Conservation (phyloP, 2,888 invertebrate genomes). For the Drosophila mettleri region DNA sequence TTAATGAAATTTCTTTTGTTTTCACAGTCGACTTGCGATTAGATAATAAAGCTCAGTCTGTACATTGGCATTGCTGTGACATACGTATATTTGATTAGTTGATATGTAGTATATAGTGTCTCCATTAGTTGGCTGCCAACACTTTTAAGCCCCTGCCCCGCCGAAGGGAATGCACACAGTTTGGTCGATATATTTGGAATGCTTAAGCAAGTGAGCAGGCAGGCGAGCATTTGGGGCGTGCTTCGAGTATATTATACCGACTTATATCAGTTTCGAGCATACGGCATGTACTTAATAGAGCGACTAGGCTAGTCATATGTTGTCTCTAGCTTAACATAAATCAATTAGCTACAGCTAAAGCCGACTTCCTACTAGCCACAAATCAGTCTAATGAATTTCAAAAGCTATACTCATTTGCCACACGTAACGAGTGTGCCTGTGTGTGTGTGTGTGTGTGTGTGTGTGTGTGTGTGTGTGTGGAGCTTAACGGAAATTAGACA, state of each 20-base stretch:
- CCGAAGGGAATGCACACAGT: slow-evolving; percentile 14
- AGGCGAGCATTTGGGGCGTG: slow-evolving; percentile 1
- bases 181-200: slow-evolving; percentile 50
- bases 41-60: background rate
- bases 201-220: slow-evolving; percentile 2
- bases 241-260: background rate
- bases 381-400: slow-evolving; percentile 32
- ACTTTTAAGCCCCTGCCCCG: slow-evolving; percentile 8
- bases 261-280: slow-evolving; percentile 1
- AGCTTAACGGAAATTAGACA: slow-evolving; percentile 71
- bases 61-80: background rate
- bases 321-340: slow-evolving; percentile 28
- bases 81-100: slow-evolving; percentile 7
- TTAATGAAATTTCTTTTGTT: background rate
- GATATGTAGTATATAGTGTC: slow-evolving; percentile 4
- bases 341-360: slow-evolving; percentile 32
- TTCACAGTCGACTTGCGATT: background rate
- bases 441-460: slow-evolving; percentile 9
- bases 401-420: slow-evolving; percentile 45
- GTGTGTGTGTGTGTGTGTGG: slow-evolving; percentile 16
- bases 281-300: background rate
- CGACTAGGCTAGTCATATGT: slow-evolving; percentile 6
- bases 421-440: background rate
- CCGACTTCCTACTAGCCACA: slow-evolving; percentile 4
- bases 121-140: slow-evolving; percentile 11